Evolutionary conservation across 2,797 vertebrate genomes (phyloP).

Genomic region (Chrysolophus pictus): DNA sequence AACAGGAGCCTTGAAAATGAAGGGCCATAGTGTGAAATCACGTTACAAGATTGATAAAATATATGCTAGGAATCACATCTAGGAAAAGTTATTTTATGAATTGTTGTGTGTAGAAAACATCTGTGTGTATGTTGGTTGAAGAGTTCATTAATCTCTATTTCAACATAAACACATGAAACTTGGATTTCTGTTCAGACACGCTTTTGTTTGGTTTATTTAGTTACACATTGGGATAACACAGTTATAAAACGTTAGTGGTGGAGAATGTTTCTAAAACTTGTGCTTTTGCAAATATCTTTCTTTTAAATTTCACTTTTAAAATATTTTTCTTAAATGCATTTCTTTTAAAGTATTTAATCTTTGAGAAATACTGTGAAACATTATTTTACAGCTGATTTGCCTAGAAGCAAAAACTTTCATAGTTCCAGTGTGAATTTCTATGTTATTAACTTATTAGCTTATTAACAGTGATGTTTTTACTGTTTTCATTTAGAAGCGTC

Average conservation of each 20-base stretch:
- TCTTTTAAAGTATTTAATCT: not conserved
- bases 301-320: not conserved
- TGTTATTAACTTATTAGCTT: not conserved
- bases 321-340: not conserved
- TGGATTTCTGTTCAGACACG: not conserved
- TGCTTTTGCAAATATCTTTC: not conserved
- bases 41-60: not conserved
- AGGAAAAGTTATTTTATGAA: not conserved
- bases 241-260: not conserved
- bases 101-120: not conserved
- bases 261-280: not conserved
- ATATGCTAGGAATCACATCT: not conserved
- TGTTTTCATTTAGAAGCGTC: conserved; percentile 85
- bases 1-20: not conserved
- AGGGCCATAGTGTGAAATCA: not conserved
- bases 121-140: not conserved
- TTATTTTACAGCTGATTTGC: not conserved
- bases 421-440: conserved; percentile 32
- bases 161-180: not conserved
- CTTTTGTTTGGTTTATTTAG: not conserved
- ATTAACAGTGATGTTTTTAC: not conserved
- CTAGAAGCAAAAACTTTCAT: not conserved
- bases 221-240: not conserved
- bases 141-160: not conserved
- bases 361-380: not conserved